Evolutionary conservation across 2,888 invertebrate genomes (phyloP).

Genomic region (Cantharis flavilabris): DNA sequence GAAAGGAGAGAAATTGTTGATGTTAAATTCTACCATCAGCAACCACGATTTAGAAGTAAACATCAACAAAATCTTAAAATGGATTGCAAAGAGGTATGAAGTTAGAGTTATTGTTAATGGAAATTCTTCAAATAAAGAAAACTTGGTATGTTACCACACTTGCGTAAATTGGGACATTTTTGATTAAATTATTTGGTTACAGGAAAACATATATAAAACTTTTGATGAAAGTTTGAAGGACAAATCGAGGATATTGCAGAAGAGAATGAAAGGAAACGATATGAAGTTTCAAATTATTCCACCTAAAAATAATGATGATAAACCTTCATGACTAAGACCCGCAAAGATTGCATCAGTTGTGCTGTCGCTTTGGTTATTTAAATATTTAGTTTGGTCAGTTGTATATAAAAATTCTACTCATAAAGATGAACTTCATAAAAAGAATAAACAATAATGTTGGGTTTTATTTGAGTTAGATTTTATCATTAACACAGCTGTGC

Average conservation of each 20-base stretch:
- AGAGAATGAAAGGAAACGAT: constrained; percentile 63
- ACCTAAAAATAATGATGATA: constrained; percentile 39
- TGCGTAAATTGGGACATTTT: not conserved
- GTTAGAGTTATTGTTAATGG: constrained; percentile 64
- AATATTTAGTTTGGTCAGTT: constrained; percentile 27
- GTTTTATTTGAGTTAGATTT: not conserved
- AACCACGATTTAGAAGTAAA: constrained; percentile 69
- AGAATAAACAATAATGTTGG: not conserved
- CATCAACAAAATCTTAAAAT: constrained; percentile 68
- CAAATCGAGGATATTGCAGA: constrained; percentile 65
- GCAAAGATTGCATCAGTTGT: constrained; percentile 10
- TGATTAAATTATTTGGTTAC: constrained; percentile 25
- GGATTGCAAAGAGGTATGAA: constrained; percentile 69
- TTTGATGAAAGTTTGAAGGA: constrained; percentile 61
- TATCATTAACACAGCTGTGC: too few species aligned
- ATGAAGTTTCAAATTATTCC: constrained; percentile 69
- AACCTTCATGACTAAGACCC: constrained; percentile 36
- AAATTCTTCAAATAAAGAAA: constrained; percentile 52
- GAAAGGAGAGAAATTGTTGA: constrained; percentile 68
- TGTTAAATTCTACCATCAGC: constrained; percentile 65
- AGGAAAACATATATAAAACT: constrained; percentile 64
- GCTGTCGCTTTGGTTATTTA: not conserved
- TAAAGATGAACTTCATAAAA: not conserved
- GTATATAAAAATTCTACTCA: constrained; percentile 1
- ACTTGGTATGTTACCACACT: constrained; percentile 51